phyloP scores from a whole-genome alignment of 2,888 invertebrate genomes.

The Alloscopus bannaensis region DNA sequence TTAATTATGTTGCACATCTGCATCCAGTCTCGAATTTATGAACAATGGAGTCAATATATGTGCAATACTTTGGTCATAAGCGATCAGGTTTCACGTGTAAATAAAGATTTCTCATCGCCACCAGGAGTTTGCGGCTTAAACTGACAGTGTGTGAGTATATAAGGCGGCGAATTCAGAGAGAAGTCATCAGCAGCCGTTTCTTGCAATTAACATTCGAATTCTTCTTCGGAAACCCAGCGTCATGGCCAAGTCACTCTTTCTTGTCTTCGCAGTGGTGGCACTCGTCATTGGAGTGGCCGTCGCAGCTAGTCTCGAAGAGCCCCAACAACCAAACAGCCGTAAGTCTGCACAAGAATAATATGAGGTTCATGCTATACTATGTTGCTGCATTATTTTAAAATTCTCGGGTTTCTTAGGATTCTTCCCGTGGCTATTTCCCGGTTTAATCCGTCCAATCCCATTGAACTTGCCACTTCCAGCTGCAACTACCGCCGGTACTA shows the following conservation, averaged over 20 bases:
- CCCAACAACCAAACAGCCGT: conserved; percentile 4
- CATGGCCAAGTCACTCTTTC: neutral
- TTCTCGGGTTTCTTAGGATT: conserved; percentile 3
- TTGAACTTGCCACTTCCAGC: neutral
- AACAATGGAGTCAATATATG: neutral
- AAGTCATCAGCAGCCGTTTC: neutral
- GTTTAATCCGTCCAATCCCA: conserved; percentile 2
- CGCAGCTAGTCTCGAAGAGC: neutral
- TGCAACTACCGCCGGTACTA: neutral
- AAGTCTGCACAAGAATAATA: neutral
- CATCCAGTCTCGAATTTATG: neutral
- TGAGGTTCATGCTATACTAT: neutral
- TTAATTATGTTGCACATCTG: no score
- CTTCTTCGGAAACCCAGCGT: neutral
- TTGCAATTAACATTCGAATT: neutral
- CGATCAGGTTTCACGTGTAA: neutral
- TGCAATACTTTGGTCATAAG: neutral
- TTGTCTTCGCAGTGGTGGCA: neutral
- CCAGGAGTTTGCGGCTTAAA: neutral
- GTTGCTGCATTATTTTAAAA: neutral
- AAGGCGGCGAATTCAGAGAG: neutral
- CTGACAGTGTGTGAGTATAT: neutral
- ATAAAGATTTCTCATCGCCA: neutral
- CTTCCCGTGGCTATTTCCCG: neutral
- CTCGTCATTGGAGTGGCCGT: neutral